phyloP scores from a whole-genome alignment of 1,140 invertebrate species.

The Pinna nobilis region DNA sequence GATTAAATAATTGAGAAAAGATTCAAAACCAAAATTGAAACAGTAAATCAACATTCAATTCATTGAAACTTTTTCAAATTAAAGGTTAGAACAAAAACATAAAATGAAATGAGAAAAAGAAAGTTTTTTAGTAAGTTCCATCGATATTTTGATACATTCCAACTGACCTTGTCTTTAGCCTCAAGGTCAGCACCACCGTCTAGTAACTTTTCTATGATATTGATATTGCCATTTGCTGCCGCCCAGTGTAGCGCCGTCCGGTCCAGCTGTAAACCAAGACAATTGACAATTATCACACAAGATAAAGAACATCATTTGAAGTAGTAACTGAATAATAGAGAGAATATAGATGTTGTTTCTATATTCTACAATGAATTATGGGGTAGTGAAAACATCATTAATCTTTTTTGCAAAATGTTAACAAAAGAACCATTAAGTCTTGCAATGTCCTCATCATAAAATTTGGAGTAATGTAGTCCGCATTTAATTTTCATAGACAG shows the following conservation, averaged over 20 bases:
- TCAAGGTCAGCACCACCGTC: slow-evolving; percentile 68
- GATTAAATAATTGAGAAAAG: too few relatives aligned
- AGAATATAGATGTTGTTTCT: not conserved
- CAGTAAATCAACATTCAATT: too few relatives aligned
- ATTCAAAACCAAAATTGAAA: too few relatives aligned
- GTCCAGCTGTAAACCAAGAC: too few relatives aligned
- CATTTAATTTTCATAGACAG: too few relatives aligned
- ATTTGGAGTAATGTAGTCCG: too few relatives aligned
- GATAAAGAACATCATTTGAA: too few relatives aligned
- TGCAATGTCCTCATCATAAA: too few relatives aligned
- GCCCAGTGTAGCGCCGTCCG: slow-evolving; percentile 72
- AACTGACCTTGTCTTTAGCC: slow-evolving; percentile 67
- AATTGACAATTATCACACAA: slow-evolving; percentile 3
- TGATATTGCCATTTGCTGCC: slow-evolving; percentile 68
- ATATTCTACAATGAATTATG: not conserved
- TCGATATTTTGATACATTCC: too few relatives aligned
- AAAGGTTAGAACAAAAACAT: not conserved
- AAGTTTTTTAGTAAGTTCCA: too few relatives aligned
- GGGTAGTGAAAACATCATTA: not conserved
- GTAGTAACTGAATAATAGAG: not conserved
- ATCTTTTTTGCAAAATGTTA: not conserved
- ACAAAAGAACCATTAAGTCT: not conserved
- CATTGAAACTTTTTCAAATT: not conserved
- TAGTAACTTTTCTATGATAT: slow-evolving; percentile 62
- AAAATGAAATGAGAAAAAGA: not conserved